These are phyloP conservation scores for Eupeodes latifasciatus DNA, from an alignment of 2,888 invertebrate species.

Conservation along the genomic window DNA sequence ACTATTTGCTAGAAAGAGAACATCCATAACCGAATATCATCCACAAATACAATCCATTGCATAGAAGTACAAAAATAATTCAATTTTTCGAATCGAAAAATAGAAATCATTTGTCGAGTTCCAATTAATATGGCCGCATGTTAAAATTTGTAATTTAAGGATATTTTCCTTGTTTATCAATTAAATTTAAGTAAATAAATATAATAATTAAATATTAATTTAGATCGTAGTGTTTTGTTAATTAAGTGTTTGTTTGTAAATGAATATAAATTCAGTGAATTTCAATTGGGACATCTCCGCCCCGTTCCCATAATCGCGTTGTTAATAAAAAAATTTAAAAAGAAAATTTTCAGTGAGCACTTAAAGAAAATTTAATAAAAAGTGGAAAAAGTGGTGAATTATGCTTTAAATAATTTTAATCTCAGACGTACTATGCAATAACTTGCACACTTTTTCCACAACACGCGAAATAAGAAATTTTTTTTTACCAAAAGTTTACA, in stretches of 20 bases:
- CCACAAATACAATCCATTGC: constrained; percentile 15
- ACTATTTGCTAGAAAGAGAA: not conserved
- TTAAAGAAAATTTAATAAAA: not conserved
- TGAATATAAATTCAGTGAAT: constrained; percentile 35
- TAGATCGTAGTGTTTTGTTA: constrained; percentile 58
- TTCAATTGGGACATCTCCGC: constrained; percentile 34
- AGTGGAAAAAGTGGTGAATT: constrained; percentile 61
- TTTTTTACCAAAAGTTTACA: not conserved
- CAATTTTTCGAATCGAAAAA: constrained; percentile 35
- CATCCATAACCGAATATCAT: not conserved
- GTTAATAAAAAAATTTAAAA: not conserved
- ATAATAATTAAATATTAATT: constrained; percentile 56
- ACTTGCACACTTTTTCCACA: constrained; percentile 59
- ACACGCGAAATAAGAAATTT: too few relatives aligned
- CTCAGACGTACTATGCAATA: constrained; percentile 26
- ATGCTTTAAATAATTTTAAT: constrained; percentile 43
- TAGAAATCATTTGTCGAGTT: constrained; percentile 80
- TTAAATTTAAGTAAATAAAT: constrained; percentile 72
- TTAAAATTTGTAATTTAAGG: constrained; percentile 84
- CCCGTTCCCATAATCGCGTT: constrained; percentile 14
- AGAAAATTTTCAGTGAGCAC: constrained; percentile 29
- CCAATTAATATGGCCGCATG: constrained; percentile 94
- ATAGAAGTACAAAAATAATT: not conserved
- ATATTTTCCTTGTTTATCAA: constrained; percentile 75
- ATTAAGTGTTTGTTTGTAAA: constrained; percentile 83